Conservation (phyloP, 2,888 invertebrate genomes). For the Hirtodrosophila histrioides region DNA sequence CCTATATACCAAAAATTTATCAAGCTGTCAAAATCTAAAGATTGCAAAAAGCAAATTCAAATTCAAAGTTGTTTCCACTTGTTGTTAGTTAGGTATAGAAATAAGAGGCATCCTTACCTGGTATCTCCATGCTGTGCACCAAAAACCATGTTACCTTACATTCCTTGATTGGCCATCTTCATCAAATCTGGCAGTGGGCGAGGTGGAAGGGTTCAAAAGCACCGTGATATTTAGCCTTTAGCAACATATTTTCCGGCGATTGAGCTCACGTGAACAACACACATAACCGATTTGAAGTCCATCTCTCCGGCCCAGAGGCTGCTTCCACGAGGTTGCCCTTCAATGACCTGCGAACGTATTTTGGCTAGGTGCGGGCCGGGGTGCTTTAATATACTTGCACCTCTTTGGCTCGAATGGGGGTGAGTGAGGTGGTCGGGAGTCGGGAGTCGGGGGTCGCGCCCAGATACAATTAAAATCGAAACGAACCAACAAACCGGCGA, state of each 20-base stretch:
- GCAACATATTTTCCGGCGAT: constrained; percentile 13
- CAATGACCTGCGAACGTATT: constrained; percentile 53
- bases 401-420: constrained; percentile 38
- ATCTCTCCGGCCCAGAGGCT: background rate
- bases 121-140: too few relatives aligned
- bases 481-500: constrained; percentile 47
- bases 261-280: background rate
- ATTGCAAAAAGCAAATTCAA: too few relatives aligned
- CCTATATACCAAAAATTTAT: too few relatives aligned
- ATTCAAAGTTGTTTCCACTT: too few relatives aligned
- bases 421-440: constrained; percentile 10
- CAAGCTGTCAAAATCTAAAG: too few relatives aligned
- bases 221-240: constrained; percentile 7
- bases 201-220: background rate
- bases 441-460: constrained; percentile 24
- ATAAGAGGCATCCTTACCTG: too few relatives aligned
- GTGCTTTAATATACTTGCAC: constrained; percentile 67
- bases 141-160: too few relatives aligned
- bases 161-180: too few relatives aligned
- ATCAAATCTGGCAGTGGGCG: too few relatives aligned
- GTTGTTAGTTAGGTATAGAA: too few relatives aligned
- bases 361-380: constrained; percentile 15
- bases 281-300: background rate
- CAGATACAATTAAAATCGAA: constrained; percentile 75
- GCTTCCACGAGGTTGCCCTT: constrained; percentile 40